Conservation (phyloP, 1,140 invertebrate species). For the Stenopsyche tienmushanensis region DNA sequence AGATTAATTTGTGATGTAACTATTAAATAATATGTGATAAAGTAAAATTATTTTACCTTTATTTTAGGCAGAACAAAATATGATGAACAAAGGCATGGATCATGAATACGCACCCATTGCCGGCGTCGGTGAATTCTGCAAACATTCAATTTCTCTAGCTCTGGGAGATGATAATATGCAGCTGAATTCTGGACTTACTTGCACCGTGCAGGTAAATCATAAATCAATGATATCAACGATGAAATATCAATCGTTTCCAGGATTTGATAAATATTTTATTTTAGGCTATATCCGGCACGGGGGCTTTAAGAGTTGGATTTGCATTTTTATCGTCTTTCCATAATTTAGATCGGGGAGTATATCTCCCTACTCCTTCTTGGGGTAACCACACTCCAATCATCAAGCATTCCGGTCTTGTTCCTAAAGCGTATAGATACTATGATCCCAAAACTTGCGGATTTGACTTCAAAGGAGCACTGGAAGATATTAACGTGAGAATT, state of each 20-base stretch:
- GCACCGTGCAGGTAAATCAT: conserved; percentile 67
- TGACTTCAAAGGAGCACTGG: conserved; percentile 86
- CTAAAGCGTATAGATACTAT: conserved; percentile 95
- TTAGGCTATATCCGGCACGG: conserved; percentile 96
- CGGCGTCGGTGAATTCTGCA: conserved; percentile 80
- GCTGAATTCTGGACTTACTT: conserved; percentile 69
- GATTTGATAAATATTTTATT: conserved; percentile 55
- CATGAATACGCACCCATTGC: conserved; percentile 96
- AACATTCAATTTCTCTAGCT: conserved; percentile 81
- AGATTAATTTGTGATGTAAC: too few relatives aligned
- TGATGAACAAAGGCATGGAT: conserved; percentile 75
- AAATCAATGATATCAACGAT: background rate
- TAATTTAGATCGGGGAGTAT: conserved; percentile 81
- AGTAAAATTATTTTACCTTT: conserved; percentile 44
- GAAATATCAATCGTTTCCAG: background rate
- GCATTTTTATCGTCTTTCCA: conserved; percentile 89
- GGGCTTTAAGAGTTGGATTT: conserved; percentile 89
- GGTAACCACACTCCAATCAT: conserved; percentile 96
- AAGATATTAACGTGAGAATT: conserved; percentile 86
- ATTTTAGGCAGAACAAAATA: conserved; percentile 74
- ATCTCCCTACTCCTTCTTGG: conserved; percentile 95
- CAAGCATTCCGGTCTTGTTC: conserved; percentile 81
- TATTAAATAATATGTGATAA: too few relatives aligned
- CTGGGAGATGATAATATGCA: conserved; percentile 80
- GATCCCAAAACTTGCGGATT: conserved; percentile 94